Conservation (phyloP, 2,113 vertebrate genomes). For the Cyprinodon variegatus region DNA sequence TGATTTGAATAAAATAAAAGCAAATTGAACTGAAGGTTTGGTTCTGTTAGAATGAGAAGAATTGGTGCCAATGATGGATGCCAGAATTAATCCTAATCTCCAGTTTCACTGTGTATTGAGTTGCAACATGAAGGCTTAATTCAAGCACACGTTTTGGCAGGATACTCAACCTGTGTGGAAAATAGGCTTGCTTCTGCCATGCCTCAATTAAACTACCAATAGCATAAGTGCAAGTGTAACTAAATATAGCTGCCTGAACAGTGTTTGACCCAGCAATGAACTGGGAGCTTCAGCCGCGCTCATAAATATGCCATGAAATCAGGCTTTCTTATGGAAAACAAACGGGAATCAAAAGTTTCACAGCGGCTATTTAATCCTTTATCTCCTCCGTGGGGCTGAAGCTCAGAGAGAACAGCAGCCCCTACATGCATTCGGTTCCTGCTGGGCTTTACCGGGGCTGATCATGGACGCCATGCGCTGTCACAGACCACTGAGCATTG, state of each 20-base stretch:
- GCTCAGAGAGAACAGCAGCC: not conserved
- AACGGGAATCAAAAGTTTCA: slow-evolving; percentile 19
- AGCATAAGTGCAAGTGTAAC: slow-evolving; percentile 63
- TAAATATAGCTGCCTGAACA: slow-evolving; percentile 64
- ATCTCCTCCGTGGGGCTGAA: not conserved
- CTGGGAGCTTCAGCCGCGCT: slow-evolving; percentile 18
- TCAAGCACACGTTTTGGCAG: slow-evolving; percentile 9
- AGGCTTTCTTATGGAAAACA: slow-evolving; percentile 11
- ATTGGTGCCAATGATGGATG: slow-evolving; percentile 31
- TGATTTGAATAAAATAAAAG: not conserved
- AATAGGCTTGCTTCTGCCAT: slow-evolving; percentile 55
- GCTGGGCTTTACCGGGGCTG: slow-evolving; percentile 61
- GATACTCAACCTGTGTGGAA: slow-evolving; percentile 60
- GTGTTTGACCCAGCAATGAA: slow-evolving; percentile 48
- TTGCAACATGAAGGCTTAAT: slow-evolving; percentile 41
- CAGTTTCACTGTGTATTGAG: slow-evolving; percentile 39
- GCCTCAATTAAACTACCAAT: slow-evolving; percentile 66
- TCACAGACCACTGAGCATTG: slow-evolving; percentile 64
- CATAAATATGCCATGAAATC: slow-evolving; percentile 47
- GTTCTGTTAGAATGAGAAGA: slow-evolving; percentile 11
- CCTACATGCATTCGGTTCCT: slow-evolving; percentile 13
- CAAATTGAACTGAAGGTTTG: not conserved
- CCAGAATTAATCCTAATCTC: slow-evolving; percentile 55
- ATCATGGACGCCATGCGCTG: slow-evolving; percentile 61
- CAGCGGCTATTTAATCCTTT: slow-evolving; percentile 8